Percentiles rank a stretch among this genome's conserved stretches.
phyloP scores from a whole-genome alignment of 2,113 vertebrate genomes.

The Tragelaphus imberbis region DNA sequence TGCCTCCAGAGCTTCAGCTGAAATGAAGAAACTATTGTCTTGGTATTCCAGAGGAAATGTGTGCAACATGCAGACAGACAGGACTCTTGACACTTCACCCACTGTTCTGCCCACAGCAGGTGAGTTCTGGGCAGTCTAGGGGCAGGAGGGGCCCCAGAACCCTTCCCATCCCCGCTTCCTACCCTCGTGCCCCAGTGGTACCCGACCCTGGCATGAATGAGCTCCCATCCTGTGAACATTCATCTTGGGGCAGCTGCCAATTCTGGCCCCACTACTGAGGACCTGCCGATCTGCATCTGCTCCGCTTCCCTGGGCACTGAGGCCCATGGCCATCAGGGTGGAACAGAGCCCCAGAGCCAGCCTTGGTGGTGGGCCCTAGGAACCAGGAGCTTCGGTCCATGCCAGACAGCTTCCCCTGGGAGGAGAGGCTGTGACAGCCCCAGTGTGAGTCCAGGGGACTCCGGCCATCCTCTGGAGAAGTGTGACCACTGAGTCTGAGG shows the following conservation, averaged over 20 bases:
- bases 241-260: background rate
- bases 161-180: background rate
- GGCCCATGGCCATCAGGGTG: background rate
- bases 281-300: background rate
- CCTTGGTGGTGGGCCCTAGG: background rate
- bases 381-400: background rate
- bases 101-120: background rate
- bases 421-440: background rate
- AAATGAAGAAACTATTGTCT: background rate
- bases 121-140: background rate
- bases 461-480: background rate
- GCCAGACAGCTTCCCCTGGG: background rate
- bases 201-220: background rate
- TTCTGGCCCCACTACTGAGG: background rate
- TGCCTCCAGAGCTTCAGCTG: background rate
- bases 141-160: too few relatives aligned
- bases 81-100: background rate
- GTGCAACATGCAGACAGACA: rapidly evolving
- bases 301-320: rapidly evolving
- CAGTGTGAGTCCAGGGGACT: background rate
- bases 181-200: background rate
- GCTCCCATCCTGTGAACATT: rapidly evolving
- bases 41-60: background rate
- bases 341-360: background rate
- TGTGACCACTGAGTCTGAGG: background rate